phyloP scores from a whole-genome alignment of 2,113 vertebrate species.

The Dromaius novaehollandiae region DNA sequence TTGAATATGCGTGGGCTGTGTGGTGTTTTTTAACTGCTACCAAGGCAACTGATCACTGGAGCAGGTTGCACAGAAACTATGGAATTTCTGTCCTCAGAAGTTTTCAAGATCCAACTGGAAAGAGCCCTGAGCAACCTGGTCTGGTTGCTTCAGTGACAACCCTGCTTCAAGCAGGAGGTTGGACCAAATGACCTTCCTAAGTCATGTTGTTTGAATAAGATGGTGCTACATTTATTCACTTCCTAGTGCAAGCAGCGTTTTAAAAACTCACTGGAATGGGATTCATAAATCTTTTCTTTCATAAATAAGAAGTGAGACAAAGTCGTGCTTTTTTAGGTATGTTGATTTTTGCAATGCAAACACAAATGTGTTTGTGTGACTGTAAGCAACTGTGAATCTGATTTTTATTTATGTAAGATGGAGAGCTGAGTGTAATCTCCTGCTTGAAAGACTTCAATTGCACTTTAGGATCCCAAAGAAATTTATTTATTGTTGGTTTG shows the following conservation, averaged over 20 bases:
- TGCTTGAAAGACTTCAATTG: not conserved
- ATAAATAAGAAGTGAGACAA: not conserved
- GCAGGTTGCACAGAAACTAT: not conserved
- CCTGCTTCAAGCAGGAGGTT: not conserved
- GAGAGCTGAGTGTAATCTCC: not conserved
- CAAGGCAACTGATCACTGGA: not conserved
- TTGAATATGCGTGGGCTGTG: rapidly evolving
- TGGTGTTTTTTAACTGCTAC: not conserved
- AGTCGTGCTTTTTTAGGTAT: not conserved
- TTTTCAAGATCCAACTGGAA: not conserved
- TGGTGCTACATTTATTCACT: not conserved
- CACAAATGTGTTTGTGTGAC: not conserved
- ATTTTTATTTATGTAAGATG: not conserved
- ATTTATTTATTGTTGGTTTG: not conserved
- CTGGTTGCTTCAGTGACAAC: not conserved
- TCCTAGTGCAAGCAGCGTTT: not conserved
- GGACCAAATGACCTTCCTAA: not conserved
- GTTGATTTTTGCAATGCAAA: not conserved
- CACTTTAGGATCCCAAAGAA: not conserved
- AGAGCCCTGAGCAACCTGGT: not conserved
- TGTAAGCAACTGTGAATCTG: not conserved
- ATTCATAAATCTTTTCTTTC: not conserved
- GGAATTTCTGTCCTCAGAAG: not conserved
- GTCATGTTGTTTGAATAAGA: not conserved
- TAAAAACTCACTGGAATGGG: not conserved